A percentile compares a stretch with the other conserved stretches of the same genome.
Conservation (phyloP, 2,888 invertebrate genomes). For the Bellardia bayeri region DNA sequence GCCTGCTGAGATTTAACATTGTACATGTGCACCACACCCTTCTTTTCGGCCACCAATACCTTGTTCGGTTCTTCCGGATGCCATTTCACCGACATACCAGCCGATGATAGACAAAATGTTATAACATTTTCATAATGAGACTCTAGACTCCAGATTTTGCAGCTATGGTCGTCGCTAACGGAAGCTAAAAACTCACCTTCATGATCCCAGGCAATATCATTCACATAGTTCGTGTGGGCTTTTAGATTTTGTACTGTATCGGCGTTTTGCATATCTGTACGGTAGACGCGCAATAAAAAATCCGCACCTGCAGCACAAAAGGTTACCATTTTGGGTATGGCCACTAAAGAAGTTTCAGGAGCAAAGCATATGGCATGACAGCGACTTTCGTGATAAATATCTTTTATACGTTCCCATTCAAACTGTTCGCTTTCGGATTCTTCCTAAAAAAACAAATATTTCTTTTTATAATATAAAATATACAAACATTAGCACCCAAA, state of each 20-base stretch:
- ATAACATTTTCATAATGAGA: conserved; percentile 85
- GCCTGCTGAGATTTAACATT: conserved; percentile 88
- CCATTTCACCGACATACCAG: conserved; percentile 88
- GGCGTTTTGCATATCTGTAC: conserved; percentile 85
- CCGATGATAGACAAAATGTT: conserved; percentile 88
- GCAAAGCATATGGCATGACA: conserved; percentile 87
- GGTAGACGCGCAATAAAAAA: conserved; percentile 86
- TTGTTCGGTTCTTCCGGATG: conserved; percentile 89
- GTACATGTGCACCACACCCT: conserved; percentile 90
- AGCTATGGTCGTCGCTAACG: conserved; percentile 91
- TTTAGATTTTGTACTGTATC: conserved; percentile 83
- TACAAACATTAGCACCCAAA: background rate
- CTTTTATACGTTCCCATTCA: conserved; percentile 85
- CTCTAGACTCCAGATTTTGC: conserved; percentile 87
- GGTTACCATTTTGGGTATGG: conserved; percentile 85
- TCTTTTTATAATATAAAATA: background rate
- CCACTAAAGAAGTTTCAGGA: conserved; percentile 87
- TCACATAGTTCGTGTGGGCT: conserved; percentile 89
- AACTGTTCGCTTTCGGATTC: conserved; percentile 86
- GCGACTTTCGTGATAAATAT: conserved; percentile 86
- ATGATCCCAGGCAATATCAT: conserved; percentile 89
- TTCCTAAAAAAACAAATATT: conserved; percentile 79
- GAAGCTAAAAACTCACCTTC: conserved; percentile 89
- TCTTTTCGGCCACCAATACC: conserved; percentile 90
- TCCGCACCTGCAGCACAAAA: conserved; percentile 85